A percentile compares a stretch with the other conserved stretches of the same genome.
Evolutionary conservation across 2,113 vertebrate genomes (phyloP).

Genomic region (Anser cygnoides): DNA sequence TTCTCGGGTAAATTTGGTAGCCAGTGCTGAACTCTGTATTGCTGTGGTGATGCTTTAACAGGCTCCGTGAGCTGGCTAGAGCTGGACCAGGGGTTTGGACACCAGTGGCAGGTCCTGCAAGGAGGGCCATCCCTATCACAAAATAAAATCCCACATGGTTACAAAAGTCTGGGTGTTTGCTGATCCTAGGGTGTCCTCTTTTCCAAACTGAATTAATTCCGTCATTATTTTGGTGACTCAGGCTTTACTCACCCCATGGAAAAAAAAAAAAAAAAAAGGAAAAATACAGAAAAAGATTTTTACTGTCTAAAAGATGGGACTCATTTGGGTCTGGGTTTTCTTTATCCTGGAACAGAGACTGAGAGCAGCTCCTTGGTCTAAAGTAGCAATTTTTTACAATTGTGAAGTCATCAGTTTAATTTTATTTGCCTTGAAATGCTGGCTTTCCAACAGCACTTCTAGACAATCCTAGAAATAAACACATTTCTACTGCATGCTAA

Average conservation of each 20-base stretch:
- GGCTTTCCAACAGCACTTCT: background rate
- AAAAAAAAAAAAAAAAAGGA: background rate
- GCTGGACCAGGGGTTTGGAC: background rate
- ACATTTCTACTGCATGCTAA: background rate
- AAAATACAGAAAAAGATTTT: background rate
- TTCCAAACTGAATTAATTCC: conserved; percentile 27
- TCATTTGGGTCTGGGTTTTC: background rate
- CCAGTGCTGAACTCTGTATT: background rate
- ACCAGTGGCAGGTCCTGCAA: background rate
- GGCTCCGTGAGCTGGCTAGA: background rate
- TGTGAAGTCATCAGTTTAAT: background rate
- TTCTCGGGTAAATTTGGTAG: background rate
- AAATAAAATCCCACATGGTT: background rate
- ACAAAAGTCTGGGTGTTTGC: background rate
- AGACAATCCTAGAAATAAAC: background rate
- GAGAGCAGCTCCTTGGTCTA: background rate
- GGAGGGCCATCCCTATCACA: fast-evolving
- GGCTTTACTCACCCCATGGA: background rate
- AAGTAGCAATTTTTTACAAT: background rate
- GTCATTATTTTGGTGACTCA: background rate
- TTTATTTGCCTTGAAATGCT: background rate
- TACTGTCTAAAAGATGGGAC: background rate
- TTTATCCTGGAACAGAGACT: background rate
- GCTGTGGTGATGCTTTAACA: background rate
- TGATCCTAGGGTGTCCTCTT: conserved; percentile 24